Conservation (phyloP, 2,797 vertebrate species). For the Tragelaphus eurycerus region DNA sequence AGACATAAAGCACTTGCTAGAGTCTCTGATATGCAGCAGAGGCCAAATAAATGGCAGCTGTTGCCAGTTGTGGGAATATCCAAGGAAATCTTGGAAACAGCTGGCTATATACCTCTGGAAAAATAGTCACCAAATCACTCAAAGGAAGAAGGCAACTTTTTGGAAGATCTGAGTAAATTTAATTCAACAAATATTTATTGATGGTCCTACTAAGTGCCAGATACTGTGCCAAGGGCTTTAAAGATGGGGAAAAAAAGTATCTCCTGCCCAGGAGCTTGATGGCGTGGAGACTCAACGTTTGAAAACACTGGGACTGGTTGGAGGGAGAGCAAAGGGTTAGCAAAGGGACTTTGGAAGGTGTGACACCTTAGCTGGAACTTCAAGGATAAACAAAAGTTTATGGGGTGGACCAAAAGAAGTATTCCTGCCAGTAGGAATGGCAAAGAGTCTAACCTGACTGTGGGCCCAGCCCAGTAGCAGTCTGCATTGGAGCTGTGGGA, state of each 20-base stretch:
- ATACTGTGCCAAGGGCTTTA: not conserved
- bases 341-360: not conserved
- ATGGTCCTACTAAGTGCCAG: not conserved
- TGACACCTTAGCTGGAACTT: not conserved
- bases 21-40: not conserved
- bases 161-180: not conserved
- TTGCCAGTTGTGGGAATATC: not conserved
- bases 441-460: not conserved
- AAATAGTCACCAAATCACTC: not conserved
- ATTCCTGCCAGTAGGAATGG: not conserved
- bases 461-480: not conserved
- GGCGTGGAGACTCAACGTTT: fast-evolving
- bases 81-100: not conserved
- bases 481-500: not conserved
- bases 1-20: not conserved
- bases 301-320: not conserved
- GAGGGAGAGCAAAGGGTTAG: not conserved
- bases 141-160: not conserved
- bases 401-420: not conserved
- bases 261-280: not conserved
- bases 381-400: not conserved
- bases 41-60: not conserved
- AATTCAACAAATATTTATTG: conserved; percentile 3
- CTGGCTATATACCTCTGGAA: not conserved
- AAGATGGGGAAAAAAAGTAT: not conserved